Conservation (phyloP, 64 coral and sea anemone genomes). For the Platygyra sinensis region DNA sequence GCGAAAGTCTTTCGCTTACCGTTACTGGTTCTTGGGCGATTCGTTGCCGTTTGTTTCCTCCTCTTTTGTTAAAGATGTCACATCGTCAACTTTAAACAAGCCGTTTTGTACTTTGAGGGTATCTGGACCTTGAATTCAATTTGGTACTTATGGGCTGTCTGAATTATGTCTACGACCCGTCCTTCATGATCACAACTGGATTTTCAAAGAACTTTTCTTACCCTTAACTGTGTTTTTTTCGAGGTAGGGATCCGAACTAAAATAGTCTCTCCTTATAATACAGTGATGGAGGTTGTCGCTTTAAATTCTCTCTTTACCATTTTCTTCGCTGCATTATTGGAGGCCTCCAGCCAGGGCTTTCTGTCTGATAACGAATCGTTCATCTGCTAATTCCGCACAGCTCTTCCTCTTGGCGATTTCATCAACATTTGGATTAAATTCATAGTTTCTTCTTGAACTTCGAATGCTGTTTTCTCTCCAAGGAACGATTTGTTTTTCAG, state of each 20-base stretch:
- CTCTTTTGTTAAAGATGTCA: conserved; percentile 40
- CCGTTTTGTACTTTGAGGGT: background rate
- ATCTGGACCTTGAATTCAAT: background rate
- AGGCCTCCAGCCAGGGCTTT: conserved; percentile 38
- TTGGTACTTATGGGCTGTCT: no score
- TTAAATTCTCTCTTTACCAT: conserved; percentile 33
- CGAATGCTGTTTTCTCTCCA: background rate
- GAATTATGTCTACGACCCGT: no score
- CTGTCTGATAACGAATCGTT: background rate
- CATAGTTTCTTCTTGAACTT: background rate
- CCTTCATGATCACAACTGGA: no score
- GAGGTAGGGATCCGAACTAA: conserved; percentile 6
- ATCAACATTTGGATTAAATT: no score
- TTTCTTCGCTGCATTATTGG: conserved; percentile 4
- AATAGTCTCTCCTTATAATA: conserved; percentile 39
- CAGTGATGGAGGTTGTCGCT: conserved; percentile 11
- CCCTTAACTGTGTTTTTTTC: conserved; percentile 31
- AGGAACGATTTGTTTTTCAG: background rate
- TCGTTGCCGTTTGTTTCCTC: conserved; percentile 1
- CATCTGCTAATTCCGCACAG: no score
- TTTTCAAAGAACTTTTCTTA: no score
- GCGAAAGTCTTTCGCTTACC: background rate
- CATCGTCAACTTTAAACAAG: conserved; percentile 30
- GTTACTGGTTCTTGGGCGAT: background rate
- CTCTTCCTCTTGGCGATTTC: no score